phyloP scores from a whole-genome alignment of 2,113 vertebrate genomes.

The Labrus mixtus region DNA sequence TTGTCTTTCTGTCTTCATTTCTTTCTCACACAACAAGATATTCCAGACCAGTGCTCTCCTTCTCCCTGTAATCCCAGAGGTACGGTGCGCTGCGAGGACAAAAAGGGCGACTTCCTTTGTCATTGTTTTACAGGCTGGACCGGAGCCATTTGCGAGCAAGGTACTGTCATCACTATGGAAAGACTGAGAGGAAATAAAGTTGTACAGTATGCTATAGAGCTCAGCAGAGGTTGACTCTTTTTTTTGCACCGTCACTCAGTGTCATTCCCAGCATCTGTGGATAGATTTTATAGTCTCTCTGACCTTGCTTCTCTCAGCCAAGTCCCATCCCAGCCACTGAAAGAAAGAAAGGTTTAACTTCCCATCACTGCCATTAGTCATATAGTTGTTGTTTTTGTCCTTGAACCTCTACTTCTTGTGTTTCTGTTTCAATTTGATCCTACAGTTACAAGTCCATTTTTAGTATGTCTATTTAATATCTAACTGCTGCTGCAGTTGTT shows the following conservation, averaged over 20 bases:
- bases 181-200: neutral
- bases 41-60: constrained; percentile 95
- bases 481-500: constrained; percentile 20
- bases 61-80: constrained; percentile 89
- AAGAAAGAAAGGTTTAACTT: constrained; percentile 8
- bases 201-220: constrained; percentile 11
- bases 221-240: constrained; percentile 39
- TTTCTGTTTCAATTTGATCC: neutral
- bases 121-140: constrained; percentile 92
- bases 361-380: neutral
- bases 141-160: constrained; percentile 88
- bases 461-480: constrained; percentile 7
- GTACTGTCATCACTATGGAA: constrained; percentile 75
- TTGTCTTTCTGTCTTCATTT: constrained; percentile 35
- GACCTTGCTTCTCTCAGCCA: constrained; percentile 47
- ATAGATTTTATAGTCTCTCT: constrained; percentile 5
- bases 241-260: constrained; percentile 46
- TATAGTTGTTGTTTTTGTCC: constrained; percentile 14
- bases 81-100: constrained; percentile 89
- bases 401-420: neutral
- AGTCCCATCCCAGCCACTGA: neutral
- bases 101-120: constrained; percentile 92
- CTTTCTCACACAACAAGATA: constrained; percentile 82
- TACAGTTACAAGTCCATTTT: neutral
- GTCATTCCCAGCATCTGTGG: constrained; percentile 19